A percentile compares a stretch with the other conserved stretches of the same genome.
These are phyloP conservation scores for Agrilus cyanescens DNA, from an alignment of 2,888 invertebrate species.

Conservation along the genomic window DNA sequence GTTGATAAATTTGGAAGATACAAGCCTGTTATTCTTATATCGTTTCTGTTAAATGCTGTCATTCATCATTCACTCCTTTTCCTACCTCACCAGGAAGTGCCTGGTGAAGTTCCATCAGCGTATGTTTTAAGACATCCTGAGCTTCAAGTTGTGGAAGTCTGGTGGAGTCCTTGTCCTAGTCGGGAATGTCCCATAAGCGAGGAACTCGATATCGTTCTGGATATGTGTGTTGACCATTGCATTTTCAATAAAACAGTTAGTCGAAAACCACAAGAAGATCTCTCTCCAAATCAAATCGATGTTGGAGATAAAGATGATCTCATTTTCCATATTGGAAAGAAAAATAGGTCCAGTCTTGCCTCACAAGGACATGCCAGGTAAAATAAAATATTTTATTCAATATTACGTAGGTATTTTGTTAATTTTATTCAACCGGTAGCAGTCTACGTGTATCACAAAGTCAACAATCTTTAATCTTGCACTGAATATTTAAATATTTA, in stretches of 20 bases:
- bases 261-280: conserved; percentile 11
- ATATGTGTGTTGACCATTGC: conserved; percentile 64
- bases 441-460: too few relatives aligned
- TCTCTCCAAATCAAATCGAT: conserved; percentile 30
- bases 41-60: conserved; percentile 62
- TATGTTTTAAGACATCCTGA: conserved; percentile 65
- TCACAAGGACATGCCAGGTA: too few relatives aligned
- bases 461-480: too few relatives aligned
- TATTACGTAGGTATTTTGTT: too few relatives aligned
- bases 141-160: conserved; percentile 61
- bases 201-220: conserved; percentile 58
- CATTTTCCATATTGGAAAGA: conserved; percentile 42
- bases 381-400: too few relatives aligned
- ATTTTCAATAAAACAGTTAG: conserved; percentile 34
- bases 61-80: conserved; percentile 69
- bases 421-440: too few relatives aligned
- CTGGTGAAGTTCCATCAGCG: conserved; percentile 61
- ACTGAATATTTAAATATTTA: too few relatives aligned
- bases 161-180: conserved; percentile 76
- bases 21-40: conserved; percentile 69
- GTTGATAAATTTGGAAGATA: conserved; percentile 82
- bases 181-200: conserved; percentile 67
- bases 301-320: conserved; percentile 44
- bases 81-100: conserved; percentile 69
- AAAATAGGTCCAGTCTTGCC: conserved; percentile 2